Conservation (phyloP, 2,797 vertebrate genomes). For the Manis pentadactyla region DNA sequence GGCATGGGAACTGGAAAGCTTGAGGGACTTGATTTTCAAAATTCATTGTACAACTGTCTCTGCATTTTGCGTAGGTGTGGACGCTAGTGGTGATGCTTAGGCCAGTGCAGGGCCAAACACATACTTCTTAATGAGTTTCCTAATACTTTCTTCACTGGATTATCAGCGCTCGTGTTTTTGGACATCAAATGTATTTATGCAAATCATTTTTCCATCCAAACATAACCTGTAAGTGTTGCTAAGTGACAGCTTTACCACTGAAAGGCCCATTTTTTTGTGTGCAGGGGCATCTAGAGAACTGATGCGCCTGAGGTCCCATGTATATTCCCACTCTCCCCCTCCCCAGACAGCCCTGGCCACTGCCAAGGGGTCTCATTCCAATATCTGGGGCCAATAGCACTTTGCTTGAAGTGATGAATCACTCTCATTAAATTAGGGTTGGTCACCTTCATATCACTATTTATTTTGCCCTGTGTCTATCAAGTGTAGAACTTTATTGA, state of each 20-base stretch:
- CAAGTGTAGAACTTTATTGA: conserved; percentile 74
- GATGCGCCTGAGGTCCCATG: rapidly evolving
- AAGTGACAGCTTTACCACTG: background rate
- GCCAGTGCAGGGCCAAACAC: conserved; percentile 7
- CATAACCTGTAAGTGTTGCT: background rate
- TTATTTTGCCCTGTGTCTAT: conserved; percentile 77
- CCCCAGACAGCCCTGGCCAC: background rate
- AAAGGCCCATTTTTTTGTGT: background rate
- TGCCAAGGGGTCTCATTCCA: conserved; percentile 53
- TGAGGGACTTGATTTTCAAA: conserved; percentile 56
- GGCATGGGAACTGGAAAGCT: conserved; percentile 68
- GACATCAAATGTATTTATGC: conserved; percentile 28
- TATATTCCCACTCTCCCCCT: background rate
- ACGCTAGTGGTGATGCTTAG: conserved; percentile 44
- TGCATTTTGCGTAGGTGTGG: conserved; percentile 62
- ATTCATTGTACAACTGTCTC: conserved; percentile 42
- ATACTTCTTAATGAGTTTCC: conserved; percentile 58
- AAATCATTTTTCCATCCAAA: background rate
- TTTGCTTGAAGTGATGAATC: conserved; percentile 79
- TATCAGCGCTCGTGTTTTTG: conserved; percentile 56
- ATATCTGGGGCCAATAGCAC: conserved; percentile 52
- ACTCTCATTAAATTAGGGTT: conserved; percentile 67
- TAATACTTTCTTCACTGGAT: conserved; percentile 11
- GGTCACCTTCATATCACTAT: conserved; percentile 73
- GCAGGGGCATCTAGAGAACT: background rate